These are phyloP conservation scores for Leptura quadrifasciata DNA, from an alignment of 2,888 invertebrate genomes.

Conservation along the genomic window DNA sequence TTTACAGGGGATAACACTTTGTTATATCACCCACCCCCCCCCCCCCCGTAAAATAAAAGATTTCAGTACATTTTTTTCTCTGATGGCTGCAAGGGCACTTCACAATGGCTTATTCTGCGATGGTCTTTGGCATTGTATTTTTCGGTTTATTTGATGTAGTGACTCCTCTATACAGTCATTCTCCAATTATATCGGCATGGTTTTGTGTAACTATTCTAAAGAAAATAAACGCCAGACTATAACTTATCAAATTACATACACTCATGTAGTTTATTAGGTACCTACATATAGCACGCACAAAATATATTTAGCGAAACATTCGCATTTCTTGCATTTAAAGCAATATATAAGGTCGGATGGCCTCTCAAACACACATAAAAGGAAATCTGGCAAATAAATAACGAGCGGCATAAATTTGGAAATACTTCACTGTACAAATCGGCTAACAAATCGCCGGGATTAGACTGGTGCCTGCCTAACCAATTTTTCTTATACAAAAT, in stretches of 20 bases:
- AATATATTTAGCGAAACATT: constrained; percentile 6
- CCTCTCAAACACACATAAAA: constrained; percentile 9
- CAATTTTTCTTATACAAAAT: constrained; percentile 41
- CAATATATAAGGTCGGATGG: constrained; percentile 1
- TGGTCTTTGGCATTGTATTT: too few species aligned
- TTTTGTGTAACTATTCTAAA: too few species aligned
- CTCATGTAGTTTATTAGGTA: background rate
- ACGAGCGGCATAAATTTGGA: constrained; percentile 39
- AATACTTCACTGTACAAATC: constrained; percentile 42
- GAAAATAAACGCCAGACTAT: too few species aligned
- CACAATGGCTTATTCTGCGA: too few species aligned
- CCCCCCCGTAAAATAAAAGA: too few species aligned
- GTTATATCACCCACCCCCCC: too few species aligned
- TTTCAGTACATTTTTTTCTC: too few species aligned
- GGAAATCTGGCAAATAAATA: constrained; percentile 39
- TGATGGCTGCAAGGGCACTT: too few species aligned
- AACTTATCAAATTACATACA: background rate
- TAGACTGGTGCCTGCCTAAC: constrained; percentile 32
- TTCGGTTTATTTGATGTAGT: too few species aligned
- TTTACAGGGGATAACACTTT: too few species aligned
- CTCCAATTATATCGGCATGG: too few species aligned
- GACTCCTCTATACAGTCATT: too few species aligned
- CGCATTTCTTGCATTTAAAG: constrained; percentile 12
- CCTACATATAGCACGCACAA: background rate
- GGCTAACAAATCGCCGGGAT: constrained; percentile 42